Conservation (phyloP, 2,797 vertebrate species). For the Molossus molossus region DNA sequence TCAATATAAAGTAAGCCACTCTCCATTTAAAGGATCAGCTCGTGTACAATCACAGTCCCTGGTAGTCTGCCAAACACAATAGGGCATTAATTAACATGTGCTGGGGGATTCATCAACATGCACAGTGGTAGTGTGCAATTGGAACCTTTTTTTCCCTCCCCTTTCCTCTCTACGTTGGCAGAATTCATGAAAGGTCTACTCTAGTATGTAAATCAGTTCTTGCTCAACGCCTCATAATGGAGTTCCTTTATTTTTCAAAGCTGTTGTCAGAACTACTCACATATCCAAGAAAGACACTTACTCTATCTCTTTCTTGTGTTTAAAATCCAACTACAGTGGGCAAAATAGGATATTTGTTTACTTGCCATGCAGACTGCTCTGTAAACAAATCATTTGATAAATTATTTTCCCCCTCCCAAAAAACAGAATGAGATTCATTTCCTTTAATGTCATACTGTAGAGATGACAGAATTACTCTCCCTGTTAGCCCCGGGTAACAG, state of each 20-base stretch:
- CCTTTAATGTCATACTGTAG: constrained; percentile 77
- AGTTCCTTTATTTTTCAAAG: constrained; percentile 88
- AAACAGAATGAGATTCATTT: constrained; percentile 85
- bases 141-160: constrained; percentile 74
- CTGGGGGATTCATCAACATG: constrained; percentile 88
- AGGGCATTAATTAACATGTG: constrained; percentile 91
- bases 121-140: constrained; percentile 80
- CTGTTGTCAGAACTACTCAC: constrained; percentile 85
- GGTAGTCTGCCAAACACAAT: constrained; percentile 89
- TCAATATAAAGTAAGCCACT: constrained; percentile 85
- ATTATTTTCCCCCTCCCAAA: constrained; percentile 74
- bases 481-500: constrained; percentile 81
- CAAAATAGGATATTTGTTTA: constrained; percentile 88
- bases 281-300: constrained; percentile 84
- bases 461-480: constrained; percentile 80
- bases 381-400: constrained; percentile 88
- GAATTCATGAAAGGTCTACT: constrained; percentile 89
- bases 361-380: constrained; percentile 80
- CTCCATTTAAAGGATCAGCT: constrained; percentile 87
- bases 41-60: constrained; percentile 86
- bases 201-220: constrained; percentile 89
- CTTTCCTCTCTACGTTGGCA: constrained; percentile 82
- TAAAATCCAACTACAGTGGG: constrained; percentile 82
- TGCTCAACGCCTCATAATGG: constrained; percentile 87
- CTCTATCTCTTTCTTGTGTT: constrained; percentile 86